Evolutionary conservation across 2,888 invertebrate species (phyloP), one percentile per base, ranked within the genome.

Genomic region (Fragum fragum): DNA sequence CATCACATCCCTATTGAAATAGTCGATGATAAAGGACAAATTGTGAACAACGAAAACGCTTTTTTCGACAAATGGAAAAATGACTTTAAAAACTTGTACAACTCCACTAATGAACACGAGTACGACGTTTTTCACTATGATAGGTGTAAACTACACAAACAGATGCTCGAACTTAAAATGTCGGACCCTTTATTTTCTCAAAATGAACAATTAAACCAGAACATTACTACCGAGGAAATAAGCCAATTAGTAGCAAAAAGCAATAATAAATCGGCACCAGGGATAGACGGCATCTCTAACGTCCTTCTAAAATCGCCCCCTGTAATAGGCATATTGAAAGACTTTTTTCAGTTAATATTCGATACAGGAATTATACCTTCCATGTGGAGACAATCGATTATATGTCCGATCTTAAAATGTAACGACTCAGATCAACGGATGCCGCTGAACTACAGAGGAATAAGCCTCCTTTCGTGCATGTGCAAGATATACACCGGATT

Each of bases 401-500:
- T 74, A 7, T 74, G 21, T 23, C 74, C 74, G 11, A 29, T 68
- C 14, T 68, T 74, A 32, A 74, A 66, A 29, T 66, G 66, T 53
- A 9, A 11, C 6, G 16, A 26, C 53, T 66, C 74, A 28, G 68
- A 68, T 28, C 23, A 66, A 28, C 26, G 70, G n/a, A 32, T 63
- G 6, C 66, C 63, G 14, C 9, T 63, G 21, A 66, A 74, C 23
- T 79, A 79, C 23, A 39, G 77, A 6, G 72, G 69, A 7, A 66
- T 73, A 28, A 74, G 70, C 21, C 28, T 85, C 3, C 52, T 85
- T 1, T 82, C 73, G 1, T 66, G 79, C 26, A 59, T 79, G 14
- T 68, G 72, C 26, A 85, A 85, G 57, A 39, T 85, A 14, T 85
- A 82, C 70, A 74, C 36, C 36, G 32, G 70, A n/a, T 39, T 85